Percentiles rank a stretch among this genome's conserved stretches.
Conservation (phyloP, 2,113 vertebrate genomes). For the Chloropsis cyanopogon region DNA sequence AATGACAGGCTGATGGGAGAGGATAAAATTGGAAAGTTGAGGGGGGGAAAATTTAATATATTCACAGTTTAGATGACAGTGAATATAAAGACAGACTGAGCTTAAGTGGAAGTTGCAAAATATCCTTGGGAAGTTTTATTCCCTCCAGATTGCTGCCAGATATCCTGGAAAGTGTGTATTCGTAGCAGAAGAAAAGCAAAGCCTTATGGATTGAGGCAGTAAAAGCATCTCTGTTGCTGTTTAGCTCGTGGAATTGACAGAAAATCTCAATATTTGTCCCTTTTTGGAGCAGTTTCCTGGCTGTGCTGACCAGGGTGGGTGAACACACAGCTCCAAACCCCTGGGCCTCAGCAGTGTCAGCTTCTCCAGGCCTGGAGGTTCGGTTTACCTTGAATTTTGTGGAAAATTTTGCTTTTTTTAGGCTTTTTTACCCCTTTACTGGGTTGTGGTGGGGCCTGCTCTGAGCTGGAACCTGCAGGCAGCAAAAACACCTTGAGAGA, state of each 20-base stretch:
- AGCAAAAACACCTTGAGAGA: background rate
- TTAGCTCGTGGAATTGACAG: background rate
- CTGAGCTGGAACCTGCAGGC: background rate
- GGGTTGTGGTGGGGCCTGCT: background rate
- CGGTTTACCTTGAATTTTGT: background rate
- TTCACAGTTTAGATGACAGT: constrained; percentile 61
- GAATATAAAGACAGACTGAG: constrained; percentile 68
- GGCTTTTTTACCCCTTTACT: background rate
- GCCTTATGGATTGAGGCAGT: background rate
- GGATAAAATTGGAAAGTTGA: constrained; percentile 49
- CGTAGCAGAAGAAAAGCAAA: background rate
- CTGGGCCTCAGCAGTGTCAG: accelerated
- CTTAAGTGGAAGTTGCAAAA: constrained; percentile 54
- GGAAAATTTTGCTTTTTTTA: background rate
- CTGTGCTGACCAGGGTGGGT: background rate
- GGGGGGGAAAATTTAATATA: background rate
- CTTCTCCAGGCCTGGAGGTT: background rate
- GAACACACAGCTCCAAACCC: background rate
- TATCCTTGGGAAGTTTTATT: constrained; percentile 42
- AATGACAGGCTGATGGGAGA: background rate
- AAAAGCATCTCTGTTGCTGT: background rate
- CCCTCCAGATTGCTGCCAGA: constrained; percentile 44
- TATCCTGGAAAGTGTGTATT: background rate
- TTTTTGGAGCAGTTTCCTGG: background rate
- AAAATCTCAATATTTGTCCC: background rate